Evolutionary conservation across 2,888 invertebrate species (phyloP), one percentile per base, ranked within the genome.

Genomic region (Lithophane semibrunnea): DNA sequence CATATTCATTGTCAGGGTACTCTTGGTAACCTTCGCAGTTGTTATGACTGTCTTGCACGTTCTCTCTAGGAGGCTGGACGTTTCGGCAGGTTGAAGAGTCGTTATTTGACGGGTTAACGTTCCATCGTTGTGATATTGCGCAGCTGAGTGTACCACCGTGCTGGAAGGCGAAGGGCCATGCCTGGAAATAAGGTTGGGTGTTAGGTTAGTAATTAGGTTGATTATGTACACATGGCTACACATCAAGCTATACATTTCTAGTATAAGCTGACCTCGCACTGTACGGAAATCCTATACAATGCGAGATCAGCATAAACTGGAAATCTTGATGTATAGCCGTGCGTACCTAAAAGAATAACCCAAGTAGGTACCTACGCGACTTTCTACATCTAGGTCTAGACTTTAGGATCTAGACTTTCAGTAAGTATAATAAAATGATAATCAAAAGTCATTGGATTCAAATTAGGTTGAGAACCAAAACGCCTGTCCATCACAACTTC

Each of bases 111-210:
- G 93, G 86, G 72, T 92, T 94, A n/a, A 94, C 83, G 83, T 92
- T 96, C 96, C 96, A 96, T 76, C 96, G 90, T 82, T 96, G 96
- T 0, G 96, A 95, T 79, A 96, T 94, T 2, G 95, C 92, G 88
- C 95, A 96, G 88, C 95, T 96, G 79, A 97, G 93, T 10, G 96
- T 91, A 2, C 97, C 97, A 24, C 97, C 97, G 81, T 98, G 97
- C 93, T 98, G 98, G 91, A 98, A 98, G 77, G 98, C 98, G 90
- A 98, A 98, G 0, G 98, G 98, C 98, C 98, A 98, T n/a, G 98
- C 98, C 98, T 98, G 97, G 52, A 52, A 52, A 52, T 18, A 52
- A 52, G 52, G 2, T 18, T 52, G 52, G 52, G 52, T 49, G 2
- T 18, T 52, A 52, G 18, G 52, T 8, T 52, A 18, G 18, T 52